Conservation (phyloP, 2,113 vertebrate species). For the Ploceus nigricollis region DNA sequence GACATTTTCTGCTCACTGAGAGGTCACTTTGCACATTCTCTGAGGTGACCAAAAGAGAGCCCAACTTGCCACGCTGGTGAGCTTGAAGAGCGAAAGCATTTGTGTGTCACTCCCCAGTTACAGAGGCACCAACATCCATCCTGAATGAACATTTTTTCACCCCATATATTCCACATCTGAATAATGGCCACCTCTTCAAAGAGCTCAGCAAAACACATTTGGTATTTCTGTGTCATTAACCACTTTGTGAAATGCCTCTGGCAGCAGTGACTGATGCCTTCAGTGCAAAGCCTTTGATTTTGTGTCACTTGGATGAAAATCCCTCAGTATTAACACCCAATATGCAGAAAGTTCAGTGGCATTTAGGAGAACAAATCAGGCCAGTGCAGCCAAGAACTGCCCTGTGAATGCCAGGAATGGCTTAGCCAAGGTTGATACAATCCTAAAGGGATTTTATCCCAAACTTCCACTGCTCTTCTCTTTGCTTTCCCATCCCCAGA, state of each 20-base stretch:
- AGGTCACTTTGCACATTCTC: not conserved
- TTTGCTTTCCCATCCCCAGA: not conserved
- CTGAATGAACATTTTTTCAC: not conserved
- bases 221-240: not conserved
- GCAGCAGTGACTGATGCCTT: not conserved
- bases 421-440: not conserved
- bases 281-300: not conserved
- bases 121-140: not conserved
- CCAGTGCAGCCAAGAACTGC: not conserved
- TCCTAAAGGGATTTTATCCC: not conserved
- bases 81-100: not conserved
- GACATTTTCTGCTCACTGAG: not conserved
- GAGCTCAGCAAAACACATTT: not conserved
- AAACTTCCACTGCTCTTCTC: not conserved
- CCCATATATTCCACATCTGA: rapidly evolving
- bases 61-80: rapidly evolving
- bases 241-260: not conserved
- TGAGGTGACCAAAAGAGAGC: not conserved
- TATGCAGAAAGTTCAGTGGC: not conserved
- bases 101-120: not conserved
- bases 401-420: not conserved
- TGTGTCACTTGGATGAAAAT: not conserved
- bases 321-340: not conserved
- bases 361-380: not conserved
- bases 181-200: not conserved